These are phyloP conservation scores for Meloe dianella DNA, from an alignment of 2,888 invertebrate genomes.

Conservation along the genomic window DNA sequence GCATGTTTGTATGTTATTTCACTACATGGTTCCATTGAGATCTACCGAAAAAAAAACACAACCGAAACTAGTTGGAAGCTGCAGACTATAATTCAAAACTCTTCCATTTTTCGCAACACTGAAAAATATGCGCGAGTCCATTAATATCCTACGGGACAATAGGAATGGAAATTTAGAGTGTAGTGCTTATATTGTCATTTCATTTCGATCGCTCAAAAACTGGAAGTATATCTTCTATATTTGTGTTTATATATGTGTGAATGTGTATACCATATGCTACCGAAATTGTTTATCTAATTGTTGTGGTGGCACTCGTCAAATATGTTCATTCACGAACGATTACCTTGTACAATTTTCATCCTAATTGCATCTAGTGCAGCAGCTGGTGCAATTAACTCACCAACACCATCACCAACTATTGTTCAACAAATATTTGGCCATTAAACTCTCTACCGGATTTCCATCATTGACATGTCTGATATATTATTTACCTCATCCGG, in stretches of 20 bases:
- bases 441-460: neutral
- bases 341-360: slow-evolving; percentile 28
- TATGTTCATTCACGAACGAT: slow-evolving; percentile 27
- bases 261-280: neutral
- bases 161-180: neutral
- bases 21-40: neutral
- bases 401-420: slow-evolving; percentile 20
- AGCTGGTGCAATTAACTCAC: slow-evolving; percentile 31
- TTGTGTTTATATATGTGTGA: neutral
- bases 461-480: slow-evolving; percentile 13
- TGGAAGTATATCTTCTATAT: too few species aligned
- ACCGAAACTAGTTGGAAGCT: neutral
- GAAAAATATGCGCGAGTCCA: slow-evolving; percentile 5
- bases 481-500: slow-evolving; percentile 13
- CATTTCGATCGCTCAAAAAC: neutral
- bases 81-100: neutral
- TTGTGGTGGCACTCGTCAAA: slow-evolving; percentile 26
- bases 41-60: neutral
- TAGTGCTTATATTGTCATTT: neutral
- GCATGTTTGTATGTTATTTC: neutral
- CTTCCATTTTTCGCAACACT: neutral
- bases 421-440: slow-evolving; percentile 27
- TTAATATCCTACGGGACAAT: slow-evolving; percentile 9
- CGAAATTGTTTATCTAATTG: neutral
- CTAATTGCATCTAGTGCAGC: slow-evolving; percentile 31